These are phyloP conservation scores for Caenorhabditis sp. DNA, from an alignment of 2,888 invertebrate genomes.

Conservation along the genomic window DNA sequence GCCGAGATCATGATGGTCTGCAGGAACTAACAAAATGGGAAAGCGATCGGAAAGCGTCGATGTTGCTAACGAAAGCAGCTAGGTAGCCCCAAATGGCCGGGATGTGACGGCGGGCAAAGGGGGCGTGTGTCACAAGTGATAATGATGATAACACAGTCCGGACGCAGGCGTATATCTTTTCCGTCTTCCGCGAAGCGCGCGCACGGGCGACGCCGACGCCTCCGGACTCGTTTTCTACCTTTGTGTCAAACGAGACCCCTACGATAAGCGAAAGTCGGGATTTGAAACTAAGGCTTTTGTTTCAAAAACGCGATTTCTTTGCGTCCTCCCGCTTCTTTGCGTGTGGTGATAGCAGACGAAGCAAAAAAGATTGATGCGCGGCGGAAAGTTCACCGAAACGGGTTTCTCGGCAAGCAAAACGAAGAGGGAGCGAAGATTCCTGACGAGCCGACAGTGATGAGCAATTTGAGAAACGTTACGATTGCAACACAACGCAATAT, in stretches of 20 bases:
- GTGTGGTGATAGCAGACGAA: conserved; percentile 21
- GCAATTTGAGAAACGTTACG: too few species aligned
- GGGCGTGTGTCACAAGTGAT: conserved; percentile 32
- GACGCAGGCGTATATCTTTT: conserved; percentile 23
- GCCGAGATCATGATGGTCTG: conserved; percentile 35
- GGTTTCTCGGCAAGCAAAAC: background rate
- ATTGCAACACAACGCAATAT: too few species aligned
- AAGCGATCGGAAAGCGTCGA: background rate
- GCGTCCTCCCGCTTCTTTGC: conserved; percentile 5
- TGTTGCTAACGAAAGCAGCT: conserved; percentile 32
- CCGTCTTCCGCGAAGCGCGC: conserved; percentile 18
- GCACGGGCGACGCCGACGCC: conserved; percentile 3
- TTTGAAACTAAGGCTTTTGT: conserved; percentile 51
- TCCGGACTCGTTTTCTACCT: conserved; percentile 43
- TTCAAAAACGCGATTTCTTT: conserved; percentile 51
- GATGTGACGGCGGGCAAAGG: background rate
- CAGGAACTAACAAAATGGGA: background rate
- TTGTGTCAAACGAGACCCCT: conserved; percentile 41
- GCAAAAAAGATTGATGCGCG: background rate
- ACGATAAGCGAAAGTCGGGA: conserved; percentile 52
- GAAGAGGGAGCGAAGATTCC: background rate
- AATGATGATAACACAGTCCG: conserved; percentile 34
- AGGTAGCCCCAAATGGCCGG: conserved; percentile 35
- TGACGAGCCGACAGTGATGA: too few species aligned
- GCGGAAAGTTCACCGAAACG: conserved; percentile 10